These are phyloP conservation scores for Panurus biarmicus DNA, from an alignment of 2,113 vertebrate species.

Conservation along the genomic window DNA sequence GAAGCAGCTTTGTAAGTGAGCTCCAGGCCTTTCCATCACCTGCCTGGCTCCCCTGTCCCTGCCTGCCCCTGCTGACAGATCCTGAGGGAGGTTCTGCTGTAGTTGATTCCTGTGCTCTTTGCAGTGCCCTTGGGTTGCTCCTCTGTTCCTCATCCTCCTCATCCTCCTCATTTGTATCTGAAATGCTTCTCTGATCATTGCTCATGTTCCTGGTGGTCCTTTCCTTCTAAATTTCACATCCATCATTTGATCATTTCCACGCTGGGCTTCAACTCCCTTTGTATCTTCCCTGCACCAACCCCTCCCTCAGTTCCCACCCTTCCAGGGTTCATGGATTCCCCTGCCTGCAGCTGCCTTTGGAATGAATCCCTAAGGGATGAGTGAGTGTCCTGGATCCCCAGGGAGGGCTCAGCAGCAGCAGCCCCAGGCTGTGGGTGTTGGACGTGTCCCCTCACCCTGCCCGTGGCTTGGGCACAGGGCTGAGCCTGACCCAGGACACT, in stretches of 20 bases:
- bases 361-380: neutral
- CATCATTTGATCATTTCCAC: neutral
- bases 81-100: neutral
- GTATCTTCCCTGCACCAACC: neutral
- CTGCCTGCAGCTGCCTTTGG: neutral
- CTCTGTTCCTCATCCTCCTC: neutral
- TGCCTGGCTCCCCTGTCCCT: neutral
- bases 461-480: neutral
- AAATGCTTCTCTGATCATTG: neutral
- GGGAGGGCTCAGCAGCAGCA: neutral
- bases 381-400: neutral
- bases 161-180: neutral
- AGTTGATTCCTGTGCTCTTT: neutral
- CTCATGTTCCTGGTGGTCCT: neutral
- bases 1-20: neutral
- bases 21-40: neutral
- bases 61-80: neutral
- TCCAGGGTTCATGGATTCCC: neutral
- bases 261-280: neutral
- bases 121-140: neutral
- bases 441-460: neutral
- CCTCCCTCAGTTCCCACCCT: neutral
- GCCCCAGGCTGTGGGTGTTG: rapidly evolving
- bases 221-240: neutral
- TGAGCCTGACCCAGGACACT: rapidly evolving